Conservation (phyloP, 64 coral and sea anemone species). For the Montipora capricornis region DNA sequence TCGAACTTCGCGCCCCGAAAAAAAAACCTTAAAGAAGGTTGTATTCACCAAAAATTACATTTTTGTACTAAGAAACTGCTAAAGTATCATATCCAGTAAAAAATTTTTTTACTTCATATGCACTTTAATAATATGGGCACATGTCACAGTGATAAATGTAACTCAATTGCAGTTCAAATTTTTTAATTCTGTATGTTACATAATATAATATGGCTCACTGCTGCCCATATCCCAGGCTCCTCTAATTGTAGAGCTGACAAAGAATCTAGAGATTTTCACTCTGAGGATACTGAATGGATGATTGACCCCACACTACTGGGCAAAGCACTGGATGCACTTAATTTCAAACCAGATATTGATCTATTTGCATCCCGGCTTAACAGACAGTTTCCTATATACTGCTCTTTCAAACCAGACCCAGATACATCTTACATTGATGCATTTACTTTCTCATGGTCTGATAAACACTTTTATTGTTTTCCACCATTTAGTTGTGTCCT, state of each 20-base stretch:
- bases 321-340: conserved; percentile 10
- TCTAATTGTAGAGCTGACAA: conserved; percentile 50
- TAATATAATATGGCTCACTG: conserved; percentile 59
- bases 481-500: conserved; percentile 60
- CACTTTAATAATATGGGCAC: conserved; percentile 51
- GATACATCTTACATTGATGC: conserved; percentile 48
- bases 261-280: conserved; percentile 54
- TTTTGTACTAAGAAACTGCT: too few relatives aligned
- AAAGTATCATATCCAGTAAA: too few relatives aligned
- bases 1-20: too few relatives aligned
- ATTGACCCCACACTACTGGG: conserved; percentile 17
- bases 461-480: conserved; percentile 59
- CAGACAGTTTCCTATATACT: conserved; percentile 43
- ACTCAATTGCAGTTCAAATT: conserved; percentile 28
- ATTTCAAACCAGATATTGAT: conserved; percentile 62
- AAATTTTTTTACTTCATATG: too few relatives aligned
- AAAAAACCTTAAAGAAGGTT: too few relatives aligned
- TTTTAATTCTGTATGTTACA: conserved; percentile 53
- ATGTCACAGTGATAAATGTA: too few relatives aligned
- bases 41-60: too few relatives aligned
- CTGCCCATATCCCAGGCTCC: conserved; percentile 66
- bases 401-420: conserved; percentile 61
- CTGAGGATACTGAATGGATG: conserved; percentile 74
- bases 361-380: conserved; percentile 68
- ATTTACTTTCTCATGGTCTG: conserved; percentile 51